Evolutionary conservation across 2,888 invertebrate genomes (phyloP), one percentile per base, ranked within the genome.

Genomic region (Cyclophora punctaria): DNA sequence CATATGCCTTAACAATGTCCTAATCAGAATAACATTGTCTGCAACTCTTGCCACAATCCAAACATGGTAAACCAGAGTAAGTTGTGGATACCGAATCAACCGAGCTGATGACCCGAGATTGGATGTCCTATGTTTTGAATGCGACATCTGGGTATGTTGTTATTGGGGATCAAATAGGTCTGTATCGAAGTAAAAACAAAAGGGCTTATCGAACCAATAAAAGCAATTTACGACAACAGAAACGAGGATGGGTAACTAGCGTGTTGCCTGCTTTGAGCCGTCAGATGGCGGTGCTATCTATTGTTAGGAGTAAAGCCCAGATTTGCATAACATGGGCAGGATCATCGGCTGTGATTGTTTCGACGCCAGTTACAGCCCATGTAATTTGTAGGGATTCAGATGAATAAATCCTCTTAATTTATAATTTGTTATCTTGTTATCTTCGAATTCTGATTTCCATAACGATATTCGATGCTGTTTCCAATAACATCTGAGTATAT

Each of bases 321-420:
- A 84, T 86, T 86, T 84, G 76, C 85, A 85, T 85, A 83, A 84
- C 83, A 82, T 71, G 73, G 64, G 64, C 70, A 63, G 79, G 83
- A 85, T 84, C 80, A 84, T 80, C 74, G 79, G 73, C 72, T 78
- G 71, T 79, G 83, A 84, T 85, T 84, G 84, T 82, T 81, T 83
- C 80, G 73, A 73, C 72, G 77, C 73, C 76, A 73, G 79, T 74
- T 76, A 81, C 79, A 80, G 69, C 73, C 77, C 72, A 70, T 78
- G 83, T 81, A 77, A 84, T 84, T 83, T 80, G 83, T 78, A 74
- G 76, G 80, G 80, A 82, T 81, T 78, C 62, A 72, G 73, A 78
- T 74, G 73, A 78, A 80, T 78, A 80, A 82, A 78, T 76, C 69
- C 70, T 55, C 62, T 47, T 69, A 69, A 72, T 71, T 75, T 75